Conservation (phyloP, 2,888 invertebrate species). For the Gnatocerus cornutus region DNA sequence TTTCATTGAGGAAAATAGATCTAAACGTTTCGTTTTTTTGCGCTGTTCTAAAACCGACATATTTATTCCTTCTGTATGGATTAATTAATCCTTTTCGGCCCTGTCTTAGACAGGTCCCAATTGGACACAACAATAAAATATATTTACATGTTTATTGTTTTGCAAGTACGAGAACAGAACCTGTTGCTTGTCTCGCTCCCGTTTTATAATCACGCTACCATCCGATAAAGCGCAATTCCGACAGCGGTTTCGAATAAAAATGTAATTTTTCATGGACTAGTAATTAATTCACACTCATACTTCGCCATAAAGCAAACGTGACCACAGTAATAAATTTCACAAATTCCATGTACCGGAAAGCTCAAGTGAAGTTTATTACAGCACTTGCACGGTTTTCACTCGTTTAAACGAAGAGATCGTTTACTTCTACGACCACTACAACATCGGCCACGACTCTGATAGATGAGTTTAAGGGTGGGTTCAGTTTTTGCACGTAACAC, state of each 20-base stretch:
- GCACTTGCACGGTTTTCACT: slow-evolving; percentile 37
- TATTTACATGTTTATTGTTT: slow-evolving; percentile 41
- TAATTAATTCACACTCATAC: slow-evolving; percentile 30
- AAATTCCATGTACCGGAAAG: slow-evolving; percentile 22
- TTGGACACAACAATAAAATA: slow-evolving; percentile 9
- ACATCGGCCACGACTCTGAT: slow-evolving; percentile 45
- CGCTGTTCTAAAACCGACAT: no score
- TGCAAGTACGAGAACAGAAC: slow-evolving; percentile 33
- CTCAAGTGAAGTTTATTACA: slow-evolving; percentile 41
- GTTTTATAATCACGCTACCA: slow-evolving; percentile 29
- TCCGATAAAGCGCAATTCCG: slow-evolving; percentile 20
- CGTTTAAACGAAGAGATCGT: slow-evolving; percentile 37
- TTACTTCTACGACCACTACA: slow-evolving; percentile 21
- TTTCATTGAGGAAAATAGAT: no score
- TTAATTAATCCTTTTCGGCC: no score
- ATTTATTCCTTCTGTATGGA: no score
- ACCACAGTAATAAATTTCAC: slow-evolving; percentile 41
- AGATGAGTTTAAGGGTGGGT: slow-evolving; percentile 45
- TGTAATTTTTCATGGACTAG: slow-evolving; percentile 20
- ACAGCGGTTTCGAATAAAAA: slow-evolving; percentile 10
- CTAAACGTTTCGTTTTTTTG: no score
- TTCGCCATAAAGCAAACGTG: slow-evolving; percentile 21
- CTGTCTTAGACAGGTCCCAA: not conserved
- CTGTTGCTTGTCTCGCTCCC: slow-evolving; percentile 33
- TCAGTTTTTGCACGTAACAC: slow-evolving; percentile 47